Percentiles rank a stretch among this genome's conserved stretches.
These are phyloP conservation scores for Leuctra nigra DNA, from an alignment of 2,888 invertebrate genomes.

Conservation along the genomic window DNA sequence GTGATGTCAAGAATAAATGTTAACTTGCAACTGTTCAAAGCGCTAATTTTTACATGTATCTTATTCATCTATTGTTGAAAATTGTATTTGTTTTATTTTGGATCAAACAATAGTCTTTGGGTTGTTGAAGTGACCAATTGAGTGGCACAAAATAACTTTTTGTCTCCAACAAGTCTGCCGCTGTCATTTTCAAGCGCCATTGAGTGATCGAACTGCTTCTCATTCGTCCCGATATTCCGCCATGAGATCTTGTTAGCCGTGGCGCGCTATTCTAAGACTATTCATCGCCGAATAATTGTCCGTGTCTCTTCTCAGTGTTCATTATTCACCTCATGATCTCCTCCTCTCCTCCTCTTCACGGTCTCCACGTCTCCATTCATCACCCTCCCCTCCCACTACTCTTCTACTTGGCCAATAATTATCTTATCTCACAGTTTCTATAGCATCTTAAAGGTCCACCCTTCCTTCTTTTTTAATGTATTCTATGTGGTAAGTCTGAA, in stretches of 20 bases:
- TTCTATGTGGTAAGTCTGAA: conserved; percentile 13
- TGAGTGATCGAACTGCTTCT: too few relatives aligned
- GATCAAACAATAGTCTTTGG: too few relatives aligned
- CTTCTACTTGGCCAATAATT: conserved; percentile 16
- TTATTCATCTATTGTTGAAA: too few relatives aligned
- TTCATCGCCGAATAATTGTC: conserved; percentile 18
- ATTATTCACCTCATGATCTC: conserved; percentile 14
- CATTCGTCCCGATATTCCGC: too few relatives aligned
- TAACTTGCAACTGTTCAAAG: too few relatives aligned
- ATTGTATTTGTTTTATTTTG: too few relatives aligned
- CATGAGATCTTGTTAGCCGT: conserved; percentile 10
- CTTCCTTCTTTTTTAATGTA: conserved; percentile 15
- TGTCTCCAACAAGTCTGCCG: too few relatives aligned
- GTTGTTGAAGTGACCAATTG: too few relatives aligned
- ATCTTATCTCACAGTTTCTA: conserved; percentile 12
- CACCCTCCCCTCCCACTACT: not conserved
- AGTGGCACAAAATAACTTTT: too few relatives aligned
- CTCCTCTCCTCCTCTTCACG: conserved; percentile 9
- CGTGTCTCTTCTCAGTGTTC: conserved; percentile 16
- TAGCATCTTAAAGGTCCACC: conserved; percentile 4
- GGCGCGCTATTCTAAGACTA: conserved; percentile 7
- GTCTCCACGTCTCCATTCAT: conserved; percentile 16
- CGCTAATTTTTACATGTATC: too few relatives aligned
- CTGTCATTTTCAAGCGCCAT: too few relatives aligned
- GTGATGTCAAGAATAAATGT: too few relatives aligned